Percentiles rank a stretch among this genome's conserved stretches.
phyloP scores from a whole-genome alignment of 2,113 vertebrate species.

The Hippoglossus stenolepis region DNA sequence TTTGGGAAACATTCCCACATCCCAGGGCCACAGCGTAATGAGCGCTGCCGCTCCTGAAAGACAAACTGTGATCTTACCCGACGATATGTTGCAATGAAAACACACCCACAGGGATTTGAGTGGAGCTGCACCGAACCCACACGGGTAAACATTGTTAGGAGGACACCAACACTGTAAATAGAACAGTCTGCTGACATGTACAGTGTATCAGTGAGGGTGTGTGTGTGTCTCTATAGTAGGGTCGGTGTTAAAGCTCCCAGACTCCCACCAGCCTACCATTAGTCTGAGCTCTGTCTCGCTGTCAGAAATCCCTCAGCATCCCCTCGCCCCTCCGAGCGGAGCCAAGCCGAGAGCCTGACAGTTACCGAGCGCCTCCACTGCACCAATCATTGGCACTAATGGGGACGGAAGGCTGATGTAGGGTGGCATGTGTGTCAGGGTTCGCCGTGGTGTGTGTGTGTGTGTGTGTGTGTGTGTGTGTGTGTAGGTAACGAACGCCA shows the following conservation, averaged over 20 bases:
- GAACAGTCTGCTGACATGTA: slow-evolving; percentile 42
- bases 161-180: slow-evolving; percentile 61
- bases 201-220: slow-evolving; percentile 8
- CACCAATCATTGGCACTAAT: slow-evolving; percentile 75
- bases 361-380: slow-evolving; percentile 53
- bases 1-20: slow-evolving; percentile 34
- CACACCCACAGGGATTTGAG: slow-evolving; percentile 50
- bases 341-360: slow-evolving; percentile 60
- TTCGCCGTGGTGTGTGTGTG: slow-evolving; percentile 4
- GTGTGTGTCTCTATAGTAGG: slow-evolving; percentile 28
- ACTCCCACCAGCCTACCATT: slow-evolving; percentile 55
- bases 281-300: slow-evolving; percentile 57
- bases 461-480: neutral
- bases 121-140: slow-evolving; percentile 38
- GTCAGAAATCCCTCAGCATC: slow-evolving; percentile 59
- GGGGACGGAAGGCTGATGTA: slow-evolving; percentile 58
- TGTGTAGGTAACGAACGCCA: slow-evolving; percentile 39
- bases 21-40: slow-evolving; percentile 53
- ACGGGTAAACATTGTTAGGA: slow-evolving; percentile 65
- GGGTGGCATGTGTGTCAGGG: slow-evolving; percentile 47
- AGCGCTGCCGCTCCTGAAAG: slow-evolving; percentile 57
- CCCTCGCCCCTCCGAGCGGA: slow-evolving; percentile 33
- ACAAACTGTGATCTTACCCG: slow-evolving; percentile 51
- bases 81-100: slow-evolving; percentile 33
- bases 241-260: slow-evolving; percentile 24